Evolutionary conservation across 2,888 invertebrate genomes (phyloP).

Genomic region (Torymus auratus): DNA sequence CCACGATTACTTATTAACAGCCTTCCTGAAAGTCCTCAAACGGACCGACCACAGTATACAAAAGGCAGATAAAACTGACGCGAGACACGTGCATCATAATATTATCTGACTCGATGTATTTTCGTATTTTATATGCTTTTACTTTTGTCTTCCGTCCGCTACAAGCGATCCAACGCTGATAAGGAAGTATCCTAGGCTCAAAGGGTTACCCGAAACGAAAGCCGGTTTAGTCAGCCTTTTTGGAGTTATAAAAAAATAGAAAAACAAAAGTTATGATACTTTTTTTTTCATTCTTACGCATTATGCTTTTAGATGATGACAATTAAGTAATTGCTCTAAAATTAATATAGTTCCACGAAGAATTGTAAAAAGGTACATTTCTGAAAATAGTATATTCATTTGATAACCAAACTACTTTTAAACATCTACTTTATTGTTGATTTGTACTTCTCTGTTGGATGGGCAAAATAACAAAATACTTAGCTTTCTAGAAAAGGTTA

Average conservation of each 20-base stretch:
- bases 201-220: constrained; percentile 53
- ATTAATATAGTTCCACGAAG: no score
- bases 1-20: constrained; percentile 37
- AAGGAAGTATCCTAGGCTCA: constrained; percentile 61
- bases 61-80: background rate
- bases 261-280: constrained; percentile 34
- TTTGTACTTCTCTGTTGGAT: no score
- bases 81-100: constrained; percentile 60
- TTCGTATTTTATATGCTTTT: constrained; percentile 62
- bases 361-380: no score
- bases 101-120: constrained; percentile 62
- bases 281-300: background rate
- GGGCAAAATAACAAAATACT: no score
- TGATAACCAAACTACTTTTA: no score
- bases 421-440: no score
- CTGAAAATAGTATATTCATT: no score
- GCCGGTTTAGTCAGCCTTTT: constrained; percentile 33
- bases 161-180: constrained; percentile 67
- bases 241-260: constrained; percentile 21
- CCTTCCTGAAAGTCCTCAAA: constrained; percentile 49
- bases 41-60: constrained; percentile 36
- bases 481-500: background rate
- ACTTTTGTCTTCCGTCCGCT: constrained; percentile 55
- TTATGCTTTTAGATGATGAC: no score
- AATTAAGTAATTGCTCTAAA: no score